Evolutionary conservation across 2,797 vertebrate genomes (phyloP).

Genomic region (Chromis chromis): DNA sequence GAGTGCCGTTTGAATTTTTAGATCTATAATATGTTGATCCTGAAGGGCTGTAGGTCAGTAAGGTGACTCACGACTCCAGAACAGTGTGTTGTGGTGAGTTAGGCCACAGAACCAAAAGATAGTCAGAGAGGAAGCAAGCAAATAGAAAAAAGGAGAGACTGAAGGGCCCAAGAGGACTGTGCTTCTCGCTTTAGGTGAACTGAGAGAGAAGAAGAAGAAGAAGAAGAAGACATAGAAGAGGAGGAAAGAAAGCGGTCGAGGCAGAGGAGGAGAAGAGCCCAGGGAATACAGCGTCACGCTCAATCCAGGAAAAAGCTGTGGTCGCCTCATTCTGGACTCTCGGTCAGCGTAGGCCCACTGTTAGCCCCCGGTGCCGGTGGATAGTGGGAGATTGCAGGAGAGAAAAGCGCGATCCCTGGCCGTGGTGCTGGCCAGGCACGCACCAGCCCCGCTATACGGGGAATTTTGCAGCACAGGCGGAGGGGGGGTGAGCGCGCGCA

Average conservation of each 20-base stretch:
- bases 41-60: conserved; percentile 4
- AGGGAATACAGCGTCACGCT: conserved; percentile 39
- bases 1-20: too few relatives aligned
- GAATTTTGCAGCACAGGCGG: conserved; percentile 39
- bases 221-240: conserved; percentile 4
- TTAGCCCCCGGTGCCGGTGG: neutral
- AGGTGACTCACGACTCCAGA: neutral
- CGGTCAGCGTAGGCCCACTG: neutral
- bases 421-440: conserved; percentile 29
- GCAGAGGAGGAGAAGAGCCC: conserved; percentile 21
- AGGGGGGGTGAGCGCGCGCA: conserved; percentile 56
- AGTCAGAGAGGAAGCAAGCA: neutral
- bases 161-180: neutral
- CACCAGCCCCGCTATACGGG: conserved; percentile 21
- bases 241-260: conserved; percentile 3
- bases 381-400: neutral
- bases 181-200: neutral
- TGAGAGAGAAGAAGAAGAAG: neutral
- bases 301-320: conserved; percentile 22
- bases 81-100: neutral
- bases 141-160: neutral
- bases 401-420: conserved; percentile 18
- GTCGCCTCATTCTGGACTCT: conserved; percentile 20
- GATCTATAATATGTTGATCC: neutral
- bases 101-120: neutral